Conservation (phyloP, 2,797 vertebrate species). For the Hemibagrus guttatus region DNA sequence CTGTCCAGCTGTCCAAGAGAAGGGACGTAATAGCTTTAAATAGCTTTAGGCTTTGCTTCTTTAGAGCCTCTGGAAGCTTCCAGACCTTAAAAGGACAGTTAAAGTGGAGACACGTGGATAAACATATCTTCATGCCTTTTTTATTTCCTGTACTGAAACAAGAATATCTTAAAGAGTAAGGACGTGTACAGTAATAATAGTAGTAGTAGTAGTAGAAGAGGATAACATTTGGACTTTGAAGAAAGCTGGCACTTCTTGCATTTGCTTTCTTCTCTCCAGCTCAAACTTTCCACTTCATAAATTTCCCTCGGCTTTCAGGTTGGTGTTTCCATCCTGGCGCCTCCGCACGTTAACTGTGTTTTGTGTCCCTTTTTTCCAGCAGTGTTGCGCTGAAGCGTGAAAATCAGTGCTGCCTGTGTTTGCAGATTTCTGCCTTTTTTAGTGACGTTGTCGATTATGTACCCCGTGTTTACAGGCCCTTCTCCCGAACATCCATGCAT, state of each 20-base stretch:
- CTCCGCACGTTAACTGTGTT: constrained; percentile 16
- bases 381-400: constrained; percentile 15
- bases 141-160: not conserved
- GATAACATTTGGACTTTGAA: not conserved
- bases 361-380: not conserved
- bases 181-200: not conserved
- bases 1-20: not conserved
- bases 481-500: not conserved
- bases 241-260: not conserved
- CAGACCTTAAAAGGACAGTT: not conserved
- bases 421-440: not conserved
- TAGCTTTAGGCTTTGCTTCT: not conserved
- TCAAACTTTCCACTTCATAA: constrained; percentile 39
- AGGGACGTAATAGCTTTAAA: constrained; percentile 12
- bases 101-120: not conserved
- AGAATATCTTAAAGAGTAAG: not conserved
- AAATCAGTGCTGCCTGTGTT: not conserved
- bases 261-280: not conserved
- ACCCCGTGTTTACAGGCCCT: not conserved
- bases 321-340: constrained; percentile 18
- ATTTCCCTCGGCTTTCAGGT: constrained; percentile 6
- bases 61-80: not conserved
- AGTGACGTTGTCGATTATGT: not conserved
- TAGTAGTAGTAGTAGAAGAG: not conserved
- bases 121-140: not conserved